These are phyloP conservation scores for Pterocles orientalis DNA, from an alignment of 2,113 vertebrate genomes.

Conservation along the genomic window DNA sequence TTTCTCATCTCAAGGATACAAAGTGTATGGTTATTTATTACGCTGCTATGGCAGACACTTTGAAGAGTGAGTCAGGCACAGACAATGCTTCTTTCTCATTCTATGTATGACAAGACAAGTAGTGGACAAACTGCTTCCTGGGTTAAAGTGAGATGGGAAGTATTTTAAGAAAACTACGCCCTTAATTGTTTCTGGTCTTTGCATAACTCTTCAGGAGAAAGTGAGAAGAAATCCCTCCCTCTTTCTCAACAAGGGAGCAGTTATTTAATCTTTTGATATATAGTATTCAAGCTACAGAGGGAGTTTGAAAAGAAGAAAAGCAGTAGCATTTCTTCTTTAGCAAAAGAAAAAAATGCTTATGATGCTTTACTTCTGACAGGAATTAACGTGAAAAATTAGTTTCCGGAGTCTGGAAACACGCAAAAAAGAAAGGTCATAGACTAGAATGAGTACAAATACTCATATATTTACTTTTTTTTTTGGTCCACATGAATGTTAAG, in stretches of 20 bases:
- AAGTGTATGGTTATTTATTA: conserved; percentile 15
- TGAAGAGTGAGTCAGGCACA: background rate
- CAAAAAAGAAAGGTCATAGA: background rate
- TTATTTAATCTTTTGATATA: background rate
- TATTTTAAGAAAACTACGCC: background rate
- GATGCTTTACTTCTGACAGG: background rate
- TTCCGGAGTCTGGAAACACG: background rate
- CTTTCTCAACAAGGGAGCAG: background rate
- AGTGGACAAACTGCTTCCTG: background rate
- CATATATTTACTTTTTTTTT: background rate
- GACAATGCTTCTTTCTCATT: background rate
- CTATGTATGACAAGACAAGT: background rate
- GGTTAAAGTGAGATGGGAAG: background rate
- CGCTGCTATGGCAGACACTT: background rate
- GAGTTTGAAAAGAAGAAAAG: background rate
- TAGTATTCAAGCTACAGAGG: background rate
- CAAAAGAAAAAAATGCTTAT: background rate
- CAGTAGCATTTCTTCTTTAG: background rate
- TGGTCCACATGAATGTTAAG: background rate
- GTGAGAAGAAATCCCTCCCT: background rate
- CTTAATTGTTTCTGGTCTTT: background rate
- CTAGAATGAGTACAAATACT: background rate
- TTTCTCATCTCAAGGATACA: conserved; percentile 9
- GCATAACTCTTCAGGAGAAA: background rate
- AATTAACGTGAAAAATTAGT: background rate